Conservation (phyloP, 2,113 vertebrate species). For the Phrynosoma blainvillii region DNA sequence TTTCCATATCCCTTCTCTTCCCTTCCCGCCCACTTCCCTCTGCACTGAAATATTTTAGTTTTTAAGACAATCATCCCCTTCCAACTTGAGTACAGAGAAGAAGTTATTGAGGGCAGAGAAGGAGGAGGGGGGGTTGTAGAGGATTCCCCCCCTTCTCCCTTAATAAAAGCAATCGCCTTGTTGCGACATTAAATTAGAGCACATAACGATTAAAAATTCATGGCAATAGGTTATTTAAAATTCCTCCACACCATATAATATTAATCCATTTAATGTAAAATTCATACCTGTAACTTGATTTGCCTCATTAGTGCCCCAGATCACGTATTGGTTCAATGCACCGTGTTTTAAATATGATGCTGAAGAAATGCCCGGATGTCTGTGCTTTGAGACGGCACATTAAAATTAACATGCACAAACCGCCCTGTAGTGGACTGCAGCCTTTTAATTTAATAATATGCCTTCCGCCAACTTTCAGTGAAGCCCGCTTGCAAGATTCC, state of each 20-base stretch:
- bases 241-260: slow-evolving; percentile 77
- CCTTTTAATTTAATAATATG: slow-evolving; percentile 68
- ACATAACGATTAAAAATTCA: slow-evolving; percentile 77
- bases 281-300: slow-evolving; percentile 82
- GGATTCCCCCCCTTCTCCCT: slow-evolving; percentile 18
- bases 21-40: not conserved
- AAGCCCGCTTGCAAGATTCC: slow-evolving; percentile 33
- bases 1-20: not conserved
- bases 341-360: slow-evolving; percentile 69
- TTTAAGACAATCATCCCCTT: slow-evolving; percentile 39
- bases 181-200: slow-evolving; percentile 73
- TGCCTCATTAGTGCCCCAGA: slow-evolving; percentile 68
- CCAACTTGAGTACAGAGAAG: slow-evolving; percentile 24
- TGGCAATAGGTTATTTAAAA: slow-evolving; percentile 74
- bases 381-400: slow-evolving; percentile 59
- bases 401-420: slow-evolving; percentile 67
- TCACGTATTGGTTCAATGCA: slow-evolving; percentile 67
- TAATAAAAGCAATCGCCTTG: slow-evolving; percentile 53
- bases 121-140: not conserved
- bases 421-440: slow-evolving; percentile 50
- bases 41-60: not conserved
- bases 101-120: not conserved
- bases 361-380: slow-evolving; percentile 54
- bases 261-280: slow-evolving; percentile 81
- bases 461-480: slow-evolving; percentile 51